phyloP scores from a whole-genome alignment of 2,888 invertebrate species.

The Homarus gammarus region DNA sequence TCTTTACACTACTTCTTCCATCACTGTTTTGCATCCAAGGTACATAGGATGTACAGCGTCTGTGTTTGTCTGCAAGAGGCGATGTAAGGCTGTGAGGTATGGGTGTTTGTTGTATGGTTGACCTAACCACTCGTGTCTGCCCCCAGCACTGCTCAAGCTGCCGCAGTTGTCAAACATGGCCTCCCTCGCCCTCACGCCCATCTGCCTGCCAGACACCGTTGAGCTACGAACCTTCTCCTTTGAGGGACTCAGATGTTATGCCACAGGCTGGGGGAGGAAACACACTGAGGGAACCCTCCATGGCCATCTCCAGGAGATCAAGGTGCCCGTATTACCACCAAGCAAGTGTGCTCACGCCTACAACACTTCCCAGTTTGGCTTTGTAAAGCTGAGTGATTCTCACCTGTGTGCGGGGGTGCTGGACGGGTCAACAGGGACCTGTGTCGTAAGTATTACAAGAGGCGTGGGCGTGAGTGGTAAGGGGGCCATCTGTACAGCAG shows the following conservation, averaged over 20 bases:
- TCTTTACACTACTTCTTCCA: too few relatives aligned
- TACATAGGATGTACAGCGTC: too few relatives aligned
- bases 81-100: too few relatives aligned
- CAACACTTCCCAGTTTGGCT: constrained; percentile 40
- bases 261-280: constrained; percentile 62
- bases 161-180: constrained; percentile 1
- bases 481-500: not conserved
- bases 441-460: constrained; percentile 63
- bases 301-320: constrained; percentile 52
- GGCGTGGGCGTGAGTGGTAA: constrained; percentile 4
- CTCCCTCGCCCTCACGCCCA: constrained; percentile 40
- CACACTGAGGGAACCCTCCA: constrained; percentile 25
- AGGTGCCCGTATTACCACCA: constrained; percentile 44
- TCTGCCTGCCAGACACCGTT: constrained; percentile 63
- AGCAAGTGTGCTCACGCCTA: constrained; percentile 52
- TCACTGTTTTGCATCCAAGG: too few relatives aligned
- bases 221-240: constrained; percentile 57
- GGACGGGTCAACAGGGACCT: constrained; percentile 65
- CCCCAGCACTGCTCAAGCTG: constrained; percentile 33
- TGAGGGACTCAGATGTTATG: constrained; percentile 47
- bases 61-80: too few relatives aligned
- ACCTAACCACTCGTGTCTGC: not conserved
- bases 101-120: too few relatives aligned
- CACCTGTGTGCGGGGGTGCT: constrained; percentile 71
- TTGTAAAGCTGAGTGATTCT: constrained; percentile 42